These are phyloP conservation scores for Drosophila leonis DNA, from an alignment of 2,888 invertebrate genomes.

Conservation along the genomic window DNA sequence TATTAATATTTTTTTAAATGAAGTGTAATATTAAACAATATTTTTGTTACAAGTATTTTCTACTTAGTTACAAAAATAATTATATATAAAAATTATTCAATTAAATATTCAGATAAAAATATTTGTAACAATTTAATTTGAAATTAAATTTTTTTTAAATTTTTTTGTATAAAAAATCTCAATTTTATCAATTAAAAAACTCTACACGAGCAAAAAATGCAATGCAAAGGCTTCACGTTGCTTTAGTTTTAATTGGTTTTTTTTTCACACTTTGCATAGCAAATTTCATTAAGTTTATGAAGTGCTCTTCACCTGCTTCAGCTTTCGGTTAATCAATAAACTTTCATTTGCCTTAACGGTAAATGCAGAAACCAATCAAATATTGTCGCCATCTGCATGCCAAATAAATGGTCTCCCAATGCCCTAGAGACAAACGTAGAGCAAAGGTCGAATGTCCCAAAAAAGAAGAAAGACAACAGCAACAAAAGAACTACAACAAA, in stretches of 20 bases:
- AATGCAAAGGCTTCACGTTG: neutral
- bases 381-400: conserved; percentile 43
- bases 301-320: conserved; percentile 19
- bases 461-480: neutral
- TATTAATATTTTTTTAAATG: too few relatives aligned
- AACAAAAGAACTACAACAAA: neutral
- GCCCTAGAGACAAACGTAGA: conserved; percentile 20
- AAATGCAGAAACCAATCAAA: conserved; percentile 50
- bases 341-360: conserved; percentile 17
- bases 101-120: too few relatives aligned
- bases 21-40: too few relatives aligned
- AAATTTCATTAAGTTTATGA: conserved; percentile 31
- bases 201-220: neutral
- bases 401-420: conserved; percentile 30
- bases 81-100: too few relatives aligned
- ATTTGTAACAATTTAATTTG: too few relatives aligned
- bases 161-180: neutral
- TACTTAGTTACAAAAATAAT: too few relatives aligned
- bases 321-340: conserved; percentile 37
- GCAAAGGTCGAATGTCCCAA: conserved; percentile 7
- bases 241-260: conserved; percentile 18
- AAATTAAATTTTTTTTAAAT: neutral
- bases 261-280: conserved; percentile 3
- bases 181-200: neutral
- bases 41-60: too few relatives aligned